A percentile compares a stretch with the other conserved stretches of the same genome.
phyloP scores from a whole-genome alignment of 2,888 invertebrate species.

The Tholera decimalis region DNA sequence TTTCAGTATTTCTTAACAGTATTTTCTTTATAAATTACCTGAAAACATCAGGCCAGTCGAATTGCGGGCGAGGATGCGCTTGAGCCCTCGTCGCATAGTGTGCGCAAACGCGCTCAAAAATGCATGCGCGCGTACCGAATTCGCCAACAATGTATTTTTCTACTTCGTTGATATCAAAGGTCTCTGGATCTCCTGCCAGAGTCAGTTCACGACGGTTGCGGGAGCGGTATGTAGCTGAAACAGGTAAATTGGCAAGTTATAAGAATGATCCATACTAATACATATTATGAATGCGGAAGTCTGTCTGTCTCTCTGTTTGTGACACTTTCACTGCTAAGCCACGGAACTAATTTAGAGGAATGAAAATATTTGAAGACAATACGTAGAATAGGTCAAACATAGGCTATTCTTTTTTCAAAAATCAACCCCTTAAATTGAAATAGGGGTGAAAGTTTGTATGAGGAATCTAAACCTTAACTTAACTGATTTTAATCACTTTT shows the following conservation, averaged over 20 bases:
- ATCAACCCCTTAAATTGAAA: no score
- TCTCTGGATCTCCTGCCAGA: conserved; percentile 71
- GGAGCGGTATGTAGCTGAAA: conserved; percentile 94
- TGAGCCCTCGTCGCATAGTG: conserved; percentile 92
- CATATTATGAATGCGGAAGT: no score
- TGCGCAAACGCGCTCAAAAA: conserved; percentile 95
- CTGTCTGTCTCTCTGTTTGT: no score
- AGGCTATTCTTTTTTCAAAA: no score
- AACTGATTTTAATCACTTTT: no score
- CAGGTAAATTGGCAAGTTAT: background rate
- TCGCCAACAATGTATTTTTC: conserved; percentile 95
- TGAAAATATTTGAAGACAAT: no score
- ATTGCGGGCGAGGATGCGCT: conserved; percentile 83
- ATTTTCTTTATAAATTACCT: conserved; percentile 88
- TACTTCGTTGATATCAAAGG: conserved; percentile 93
- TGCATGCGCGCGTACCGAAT: conserved; percentile 95
- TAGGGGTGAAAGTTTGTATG: no score
- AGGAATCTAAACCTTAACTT: no score
- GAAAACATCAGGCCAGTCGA: conserved; percentile 95
- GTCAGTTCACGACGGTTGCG: conserved; percentile 92
- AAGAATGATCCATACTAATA: background rate
- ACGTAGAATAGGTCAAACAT: no score
- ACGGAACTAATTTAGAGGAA: no score
- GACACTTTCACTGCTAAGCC: no score
- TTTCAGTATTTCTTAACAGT: background rate